Evolutionary conservation across 1,140 invertebrate genomes (phyloP).

Genomic region (Lordiphosa stackelbergi): DNA sequence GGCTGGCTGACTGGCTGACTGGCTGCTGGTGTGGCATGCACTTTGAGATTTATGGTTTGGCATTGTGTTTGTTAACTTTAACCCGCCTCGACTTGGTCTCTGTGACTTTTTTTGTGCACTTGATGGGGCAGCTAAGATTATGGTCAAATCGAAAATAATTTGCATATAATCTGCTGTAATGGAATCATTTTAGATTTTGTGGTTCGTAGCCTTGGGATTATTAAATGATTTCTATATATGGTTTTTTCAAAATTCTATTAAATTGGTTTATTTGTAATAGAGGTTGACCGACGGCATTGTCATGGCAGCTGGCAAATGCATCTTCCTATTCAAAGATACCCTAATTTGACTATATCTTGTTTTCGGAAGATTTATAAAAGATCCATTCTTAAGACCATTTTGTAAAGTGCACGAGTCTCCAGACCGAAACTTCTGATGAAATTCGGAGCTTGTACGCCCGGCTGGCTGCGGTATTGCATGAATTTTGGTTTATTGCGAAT

Average conservation of each 20-base stretch:
- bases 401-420: too few relatives aligned
- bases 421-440: too few relatives aligned
- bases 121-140: conserved; percentile 44
- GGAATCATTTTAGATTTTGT: conserved; percentile 40
- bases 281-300: too few relatives aligned
- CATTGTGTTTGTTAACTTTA: conserved; percentile 73
- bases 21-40: conserved; percentile 66
- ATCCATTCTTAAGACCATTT: too few relatives aligned
- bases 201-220: background rate
- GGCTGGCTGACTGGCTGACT: conserved; percentile 28
- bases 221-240: background rate
- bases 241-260: background rate
- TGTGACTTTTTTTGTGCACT: conserved; percentile 52
- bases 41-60: conserved; percentile 69
- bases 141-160: conserved; percentile 61
- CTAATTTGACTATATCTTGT: too few relatives aligned
- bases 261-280: too few relatives aligned
- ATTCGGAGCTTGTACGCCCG: too few relatives aligned
- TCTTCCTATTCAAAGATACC: too few relatives aligned
- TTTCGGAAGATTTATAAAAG: too few relatives aligned
- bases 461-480: too few relatives aligned
- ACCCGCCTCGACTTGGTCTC: conserved; percentile 35
- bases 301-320: too few relatives aligned
- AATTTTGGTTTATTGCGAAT: too few relatives aligned
- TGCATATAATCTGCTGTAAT: conserved; percentile 60